Conservation (phyloP, 1,140 invertebrate species). For the Aphelenchoides fujianensis region DNA sequence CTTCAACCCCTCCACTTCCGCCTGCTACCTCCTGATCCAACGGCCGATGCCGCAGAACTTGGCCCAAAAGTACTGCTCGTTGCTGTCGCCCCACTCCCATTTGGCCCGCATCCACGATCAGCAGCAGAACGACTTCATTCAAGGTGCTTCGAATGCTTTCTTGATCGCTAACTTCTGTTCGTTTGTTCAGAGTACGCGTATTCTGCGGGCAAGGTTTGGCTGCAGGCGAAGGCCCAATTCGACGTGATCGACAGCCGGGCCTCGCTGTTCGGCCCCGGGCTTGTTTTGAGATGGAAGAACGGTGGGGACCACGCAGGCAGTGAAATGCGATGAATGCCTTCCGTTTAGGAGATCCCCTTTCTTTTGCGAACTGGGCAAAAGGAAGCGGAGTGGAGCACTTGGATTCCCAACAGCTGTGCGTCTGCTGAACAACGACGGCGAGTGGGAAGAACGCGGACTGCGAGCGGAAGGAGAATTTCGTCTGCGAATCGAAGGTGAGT, state of each 20-base stretch:
- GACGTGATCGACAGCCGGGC: slow-evolving; percentile 48
- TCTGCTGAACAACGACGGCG: slow-evolving; percentile 33
- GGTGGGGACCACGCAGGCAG: slow-evolving; percentile 25
- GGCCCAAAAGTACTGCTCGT: slow-evolving; percentile 39
- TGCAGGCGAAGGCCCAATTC: slow-evolving; percentile 48
- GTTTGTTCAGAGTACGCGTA: slow-evolving; percentile 33
- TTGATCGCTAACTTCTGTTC: slow-evolving; percentile 9
- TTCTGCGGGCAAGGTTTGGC: slow-evolving; percentile 40
- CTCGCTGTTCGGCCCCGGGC: slow-evolving; percentile 44
- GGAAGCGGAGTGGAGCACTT: slow-evolving; percentile 38
- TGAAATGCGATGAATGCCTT: slow-evolving; percentile 13
- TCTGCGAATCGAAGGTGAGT: slow-evolving; percentile 46
- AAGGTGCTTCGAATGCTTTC: slow-evolving; percentile 34
- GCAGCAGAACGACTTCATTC: slow-evolving; percentile 40
- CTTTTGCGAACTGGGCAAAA: slow-evolving; percentile 42
- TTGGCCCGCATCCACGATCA: slow-evolving; percentile 33
- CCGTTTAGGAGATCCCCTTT: slow-evolving; percentile 37
- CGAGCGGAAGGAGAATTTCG: slow-evolving; percentile 37
- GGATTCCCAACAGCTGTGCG: slow-evolving; percentile 32
- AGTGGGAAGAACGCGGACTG: slow-evolving; percentile 47
- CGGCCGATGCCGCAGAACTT: slow-evolving; percentile 38
- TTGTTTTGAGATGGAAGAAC: slow-evolving; percentile 51
- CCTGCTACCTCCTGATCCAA: slow-evolving; percentile 38
- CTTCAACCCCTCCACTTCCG: slow-evolving; percentile 16
- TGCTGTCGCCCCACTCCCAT: slow-evolving; percentile 31